Conservation (phyloP, 2,888 invertebrate species). For the Dicyrtomina minuta region DNA sequence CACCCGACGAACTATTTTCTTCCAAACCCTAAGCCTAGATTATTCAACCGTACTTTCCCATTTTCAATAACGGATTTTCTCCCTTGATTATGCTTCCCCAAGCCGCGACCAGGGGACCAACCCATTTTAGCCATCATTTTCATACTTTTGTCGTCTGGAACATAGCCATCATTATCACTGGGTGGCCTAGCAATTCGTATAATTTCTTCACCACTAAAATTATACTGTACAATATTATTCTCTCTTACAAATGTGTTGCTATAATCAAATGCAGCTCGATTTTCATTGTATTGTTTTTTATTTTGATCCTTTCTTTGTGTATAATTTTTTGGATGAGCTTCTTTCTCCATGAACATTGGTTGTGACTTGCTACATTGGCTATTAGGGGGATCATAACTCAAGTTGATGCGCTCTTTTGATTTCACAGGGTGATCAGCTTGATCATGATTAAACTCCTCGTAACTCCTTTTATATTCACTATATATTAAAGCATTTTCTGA, state of each 20-base stretch:
- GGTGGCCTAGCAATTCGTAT: constrained; percentile 17
- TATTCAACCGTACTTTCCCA: background rate
- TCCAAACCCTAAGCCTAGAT: constrained; percentile 23
- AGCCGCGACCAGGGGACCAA: constrained; percentile 18
- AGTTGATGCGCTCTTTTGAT: too few relatives aligned
- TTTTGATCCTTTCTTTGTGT: too few relatives aligned
- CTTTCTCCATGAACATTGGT: background rate
- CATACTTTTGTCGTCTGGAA: background rate
- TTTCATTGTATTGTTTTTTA: too few relatives aligned
- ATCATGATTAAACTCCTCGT: too few relatives aligned
- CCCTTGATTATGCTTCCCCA: constrained; percentile 29
- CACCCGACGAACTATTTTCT: background rate
- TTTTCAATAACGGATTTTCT: constrained; percentile 9
- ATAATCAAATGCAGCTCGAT: background rate
- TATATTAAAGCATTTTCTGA: too few relatives aligned
- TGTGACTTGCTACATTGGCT: too few relatives aligned
- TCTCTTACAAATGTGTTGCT: constrained; percentile 1
- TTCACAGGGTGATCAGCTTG: too few relatives aligned
- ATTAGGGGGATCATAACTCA: too few relatives aligned
- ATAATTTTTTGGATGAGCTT: background rate
- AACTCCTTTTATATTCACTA: too few relatives aligned
- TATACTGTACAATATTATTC: background rate
- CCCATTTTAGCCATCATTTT: constrained; percentile 30
- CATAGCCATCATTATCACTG: background rate
- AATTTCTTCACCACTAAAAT: constrained; percentile 12